Conservation (phyloP, 2,797 vertebrate species). For the Molossus alvarezi region DNA sequence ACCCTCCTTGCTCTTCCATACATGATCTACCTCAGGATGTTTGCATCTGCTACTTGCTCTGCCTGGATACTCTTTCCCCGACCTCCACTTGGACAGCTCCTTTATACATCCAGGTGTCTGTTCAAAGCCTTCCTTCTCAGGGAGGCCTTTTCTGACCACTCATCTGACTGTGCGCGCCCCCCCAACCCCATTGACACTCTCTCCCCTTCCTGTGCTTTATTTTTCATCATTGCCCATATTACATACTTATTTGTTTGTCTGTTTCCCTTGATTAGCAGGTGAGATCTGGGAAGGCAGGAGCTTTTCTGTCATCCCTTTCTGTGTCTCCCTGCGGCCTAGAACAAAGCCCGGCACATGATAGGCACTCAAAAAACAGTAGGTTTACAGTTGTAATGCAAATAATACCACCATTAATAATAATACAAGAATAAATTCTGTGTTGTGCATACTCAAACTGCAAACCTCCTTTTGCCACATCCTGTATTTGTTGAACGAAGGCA, state of each 20-base stretch:
- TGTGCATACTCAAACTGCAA: no score
- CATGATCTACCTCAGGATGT: not conserved
- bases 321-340: not conserved
- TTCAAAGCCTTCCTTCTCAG: not conserved
- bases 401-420: no score
- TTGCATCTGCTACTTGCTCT: not conserved
- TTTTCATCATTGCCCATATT: not conserved
- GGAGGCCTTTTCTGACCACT: not conserved
- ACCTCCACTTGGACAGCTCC: not conserved
- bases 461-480: no score
- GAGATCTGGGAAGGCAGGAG: not conserved
- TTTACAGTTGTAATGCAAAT: no score
- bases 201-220: not conserved
- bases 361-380: not conserved
- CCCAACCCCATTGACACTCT: fast-evolving
- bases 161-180: not conserved
- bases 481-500: not conserved
- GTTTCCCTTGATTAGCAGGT: not conserved
- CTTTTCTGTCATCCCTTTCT: not conserved
- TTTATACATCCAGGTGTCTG: not conserved
- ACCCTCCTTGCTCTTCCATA: not conserved
- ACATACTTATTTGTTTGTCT: not conserved
- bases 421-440: no score
- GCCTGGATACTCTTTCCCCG: not conserved
- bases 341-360: not conserved